Evolutionary conservation across 2,888 invertebrate genomes (phyloP).

Genomic region (Meteorus colon): DNA sequence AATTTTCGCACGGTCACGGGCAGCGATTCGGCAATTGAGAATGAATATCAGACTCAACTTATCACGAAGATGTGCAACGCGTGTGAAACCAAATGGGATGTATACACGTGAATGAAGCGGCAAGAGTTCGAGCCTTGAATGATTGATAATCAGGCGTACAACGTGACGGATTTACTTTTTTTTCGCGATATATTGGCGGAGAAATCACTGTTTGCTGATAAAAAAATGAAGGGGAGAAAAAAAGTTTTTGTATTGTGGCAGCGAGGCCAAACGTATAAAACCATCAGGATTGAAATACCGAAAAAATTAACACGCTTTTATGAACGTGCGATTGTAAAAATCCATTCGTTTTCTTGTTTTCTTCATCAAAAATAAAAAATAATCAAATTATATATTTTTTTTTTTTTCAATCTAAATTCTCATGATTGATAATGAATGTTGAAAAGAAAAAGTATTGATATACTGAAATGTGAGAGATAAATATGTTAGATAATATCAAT

Average conservation of each 20-base stretch:
- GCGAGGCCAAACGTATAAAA: neutral
- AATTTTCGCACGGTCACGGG: slow-evolving; percentile 8
- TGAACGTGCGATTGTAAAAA: slow-evolving; percentile 43
- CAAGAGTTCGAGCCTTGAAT: neutral
- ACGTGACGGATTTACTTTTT: slow-evolving; percentile 48
- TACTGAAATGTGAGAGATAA: neutral
- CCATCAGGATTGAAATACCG: neutral
- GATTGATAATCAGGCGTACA: slow-evolving; percentile 50
- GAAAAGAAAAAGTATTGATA: neutral
- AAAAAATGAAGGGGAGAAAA: slow-evolving; percentile 44
- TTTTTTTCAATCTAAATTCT: neutral
- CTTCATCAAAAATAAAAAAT: no score
- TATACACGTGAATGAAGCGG: neutral
- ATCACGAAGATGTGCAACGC: slow-evolving; percentile 6
- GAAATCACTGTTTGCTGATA: slow-evolving; percentile 38
- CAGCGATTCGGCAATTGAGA: slow-evolving; percentile 25
- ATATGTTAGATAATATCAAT: no score
- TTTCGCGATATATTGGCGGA: slow-evolving; percentile 46
- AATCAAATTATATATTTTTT: slow-evolving; percentile 38
- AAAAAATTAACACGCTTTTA: slow-evolving; percentile 29
- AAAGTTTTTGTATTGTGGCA: neutral
- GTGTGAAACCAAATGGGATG: slow-evolving; percentile 37
- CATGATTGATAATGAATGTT: no score
- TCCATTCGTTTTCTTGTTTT: no score
- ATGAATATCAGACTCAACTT: slow-evolving; percentile 19